phyloP scores from a whole-genome alignment of 2,888 invertebrate species.

The Hymenopus coronatus region DNA sequence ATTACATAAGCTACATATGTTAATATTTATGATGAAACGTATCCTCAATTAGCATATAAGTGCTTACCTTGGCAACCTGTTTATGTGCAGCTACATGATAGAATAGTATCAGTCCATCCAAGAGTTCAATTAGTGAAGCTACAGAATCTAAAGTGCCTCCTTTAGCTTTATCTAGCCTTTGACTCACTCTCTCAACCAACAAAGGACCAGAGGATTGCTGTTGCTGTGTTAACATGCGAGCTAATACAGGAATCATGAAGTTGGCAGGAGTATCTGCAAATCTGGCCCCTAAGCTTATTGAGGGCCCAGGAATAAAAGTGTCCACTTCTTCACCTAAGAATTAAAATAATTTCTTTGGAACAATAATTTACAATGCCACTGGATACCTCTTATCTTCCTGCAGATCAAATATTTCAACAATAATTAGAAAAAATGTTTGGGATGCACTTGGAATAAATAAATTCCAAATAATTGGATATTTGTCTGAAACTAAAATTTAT shows the following conservation, averaged over 20 bases:
- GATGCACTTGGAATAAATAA: no score
- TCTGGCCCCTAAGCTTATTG: background rate
- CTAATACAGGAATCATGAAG: constrained; percentile 27
- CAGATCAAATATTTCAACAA: no score
- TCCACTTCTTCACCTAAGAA: background rate
- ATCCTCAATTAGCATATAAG: background rate
- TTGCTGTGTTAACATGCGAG: constrained; percentile 28
- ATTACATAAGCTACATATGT: background rate
- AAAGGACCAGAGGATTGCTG: constrained; percentile 17
- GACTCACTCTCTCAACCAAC: constrained; percentile 22
- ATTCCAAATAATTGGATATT: no score
- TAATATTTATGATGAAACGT: background rate
- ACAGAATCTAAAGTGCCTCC: constrained; percentile 51
- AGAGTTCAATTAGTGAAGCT: constrained; percentile 56
- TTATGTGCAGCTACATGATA: constrained; percentile 67
- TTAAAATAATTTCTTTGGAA: background rate
- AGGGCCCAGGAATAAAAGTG: constrained; percentile 12
- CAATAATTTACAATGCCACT: background rate
- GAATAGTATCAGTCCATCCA: constrained; percentile 65
- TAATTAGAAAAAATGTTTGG: no score
- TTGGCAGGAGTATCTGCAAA: constrained; percentile 10
- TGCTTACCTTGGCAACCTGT: constrained; percentile 52
- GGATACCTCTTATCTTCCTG: no score
- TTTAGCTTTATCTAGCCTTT: constrained; percentile 41
- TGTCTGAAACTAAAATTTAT: no score